Conservation (phyloP, 2,888 invertebrate species). For the Epistrophe eligans region DNA sequence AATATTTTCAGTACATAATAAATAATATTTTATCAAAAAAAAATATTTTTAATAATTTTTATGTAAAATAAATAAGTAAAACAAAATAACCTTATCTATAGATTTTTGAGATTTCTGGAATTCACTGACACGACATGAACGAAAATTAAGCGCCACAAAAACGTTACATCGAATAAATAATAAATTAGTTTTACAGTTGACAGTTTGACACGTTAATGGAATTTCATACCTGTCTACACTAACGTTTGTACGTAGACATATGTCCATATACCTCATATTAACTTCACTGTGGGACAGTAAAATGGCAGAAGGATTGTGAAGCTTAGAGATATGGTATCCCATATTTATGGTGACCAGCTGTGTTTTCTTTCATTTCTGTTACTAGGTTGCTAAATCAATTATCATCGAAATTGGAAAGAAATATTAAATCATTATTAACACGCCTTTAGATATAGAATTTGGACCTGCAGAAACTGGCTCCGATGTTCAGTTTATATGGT, state of each 20-base stretch:
- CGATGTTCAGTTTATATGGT: too few relatives aligned
- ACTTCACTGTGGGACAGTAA: slow-evolving; percentile 18
- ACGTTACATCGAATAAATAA: slow-evolving; percentile 27
- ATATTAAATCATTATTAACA: too few relatives aligned
- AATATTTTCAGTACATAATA: too few relatives aligned
- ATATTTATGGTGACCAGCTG: slow-evolving; percentile 3
- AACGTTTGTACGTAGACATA: not conserved
- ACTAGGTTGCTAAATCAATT: too few relatives aligned
- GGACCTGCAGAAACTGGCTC: too few relatives aligned
- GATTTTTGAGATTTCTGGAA: not conserved
- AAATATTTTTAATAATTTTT: not conserved
- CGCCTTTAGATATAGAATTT: too few relatives aligned
- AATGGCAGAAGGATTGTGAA: slow-evolving; percentile 11
- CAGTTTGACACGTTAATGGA: slow-evolving; percentile 41
- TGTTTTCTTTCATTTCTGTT: too few relatives aligned
- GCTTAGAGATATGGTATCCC: not conserved
- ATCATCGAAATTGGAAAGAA: too few relatives aligned
- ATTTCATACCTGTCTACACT: slow-evolving; percentile 31
- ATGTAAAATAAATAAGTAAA: not conserved
- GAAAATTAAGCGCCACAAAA: slow-evolving; percentile 24
- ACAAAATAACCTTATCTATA: not conserved
- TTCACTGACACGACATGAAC: slow-evolving; percentile 12
- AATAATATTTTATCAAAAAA: too few relatives aligned
- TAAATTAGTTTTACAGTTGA: slow-evolving; percentile 42
- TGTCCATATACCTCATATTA: slow-evolving; percentile 21